These are phyloP conservation scores for Adelognathus sp. DNA, from an alignment of 2,888 invertebrate species.

Conservation along the genomic window DNA sequence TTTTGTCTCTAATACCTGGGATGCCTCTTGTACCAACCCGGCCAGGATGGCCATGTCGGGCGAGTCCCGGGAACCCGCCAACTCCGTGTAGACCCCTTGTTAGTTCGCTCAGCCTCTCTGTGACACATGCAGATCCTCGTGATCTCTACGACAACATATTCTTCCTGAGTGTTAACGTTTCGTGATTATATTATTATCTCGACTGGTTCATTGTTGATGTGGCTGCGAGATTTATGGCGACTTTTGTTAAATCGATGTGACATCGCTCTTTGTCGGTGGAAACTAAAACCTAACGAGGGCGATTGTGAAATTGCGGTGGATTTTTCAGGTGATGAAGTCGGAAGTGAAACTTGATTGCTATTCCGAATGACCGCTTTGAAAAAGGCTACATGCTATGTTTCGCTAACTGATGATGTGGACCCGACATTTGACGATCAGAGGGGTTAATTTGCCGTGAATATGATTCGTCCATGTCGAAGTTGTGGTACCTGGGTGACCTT, in stretches of 20 bases:
- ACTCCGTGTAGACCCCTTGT: slow-evolving; percentile 85
- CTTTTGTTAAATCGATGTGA: too few relatives aligned
- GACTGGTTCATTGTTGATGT: neutral
- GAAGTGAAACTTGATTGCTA: too few relatives aligned
- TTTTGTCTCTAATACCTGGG: slow-evolving; percentile 80
- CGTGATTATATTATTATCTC: slow-evolving; percentile 17
- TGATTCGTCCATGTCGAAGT: slow-evolving; percentile 9
- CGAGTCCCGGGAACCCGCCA: slow-evolving; percentile 85
- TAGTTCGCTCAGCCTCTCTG: slow-evolving; percentile 84
- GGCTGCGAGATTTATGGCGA: too few relatives aligned
- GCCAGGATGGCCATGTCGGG: slow-evolving; percentile 82
- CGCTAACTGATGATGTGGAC: neutral
- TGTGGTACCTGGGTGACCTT: slow-evolving; percentile 86
- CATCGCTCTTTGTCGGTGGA: neutral
- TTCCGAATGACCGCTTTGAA: neutral
- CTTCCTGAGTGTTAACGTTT: slow-evolving; percentile 42
- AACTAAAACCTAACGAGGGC: neutral
- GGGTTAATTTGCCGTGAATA: slow-evolving; percentile 1
- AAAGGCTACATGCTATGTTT: neutral
- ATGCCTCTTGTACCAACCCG: slow-evolving; percentile 83
- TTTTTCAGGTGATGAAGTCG: too few relatives aligned
- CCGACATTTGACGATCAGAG: neutral
- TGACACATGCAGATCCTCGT: slow-evolving; percentile 74
- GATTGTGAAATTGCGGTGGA: too few relatives aligned
- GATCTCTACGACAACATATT: slow-evolving; percentile 63